phyloP scores from a whole-genome alignment of 2,797 vertebrate genomes.

The Neosilurus hyrtlii region DNA sequence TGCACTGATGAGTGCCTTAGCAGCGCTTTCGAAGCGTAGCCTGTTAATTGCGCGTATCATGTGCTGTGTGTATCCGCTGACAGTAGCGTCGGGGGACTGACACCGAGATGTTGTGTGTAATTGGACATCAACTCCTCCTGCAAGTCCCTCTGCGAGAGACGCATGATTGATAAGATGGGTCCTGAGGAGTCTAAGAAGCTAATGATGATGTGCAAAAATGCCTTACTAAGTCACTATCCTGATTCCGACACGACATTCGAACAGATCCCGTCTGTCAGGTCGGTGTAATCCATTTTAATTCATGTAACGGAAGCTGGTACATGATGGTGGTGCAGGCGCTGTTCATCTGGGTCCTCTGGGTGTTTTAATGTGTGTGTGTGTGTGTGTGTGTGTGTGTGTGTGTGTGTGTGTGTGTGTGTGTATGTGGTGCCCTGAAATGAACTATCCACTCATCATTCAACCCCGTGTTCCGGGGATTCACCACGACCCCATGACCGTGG shows the following conservation, averaged over 20 bases:
- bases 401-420: not conserved
- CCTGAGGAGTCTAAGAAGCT: constrained; percentile 22
- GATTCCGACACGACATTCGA: constrained; percentile 29
- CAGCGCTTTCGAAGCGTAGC: constrained; percentile 24
- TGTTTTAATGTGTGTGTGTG: not conserved
- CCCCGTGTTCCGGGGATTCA: not conserved
- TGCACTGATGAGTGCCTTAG: constrained; percentile 44
- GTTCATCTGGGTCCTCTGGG: no score
- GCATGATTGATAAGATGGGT: constrained; percentile 24
- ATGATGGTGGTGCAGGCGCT: not conserved
- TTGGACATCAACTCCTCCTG: constrained; percentile 35
- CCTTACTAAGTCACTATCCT: constrained; percentile 14
- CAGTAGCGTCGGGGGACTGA: constrained; percentile 42
- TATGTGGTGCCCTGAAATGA: not conserved
- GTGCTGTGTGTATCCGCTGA: constrained; percentile 48
- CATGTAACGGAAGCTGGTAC: not conserved
- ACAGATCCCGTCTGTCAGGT: not conserved
- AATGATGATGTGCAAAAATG: not conserved
- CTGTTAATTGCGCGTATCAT: constrained; percentile 49
- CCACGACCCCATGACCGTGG: not conserved
- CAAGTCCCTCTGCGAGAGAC: constrained; percentile 23
- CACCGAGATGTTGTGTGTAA: constrained; percentile 47
- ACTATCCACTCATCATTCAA: not conserved
- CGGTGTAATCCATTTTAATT: not conserved
- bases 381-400: not conserved